These are phyloP conservation scores for Sinella curviseta DNA, from an alignment of 1,140 invertebrate genomes.

Conservation along the genomic window DNA sequence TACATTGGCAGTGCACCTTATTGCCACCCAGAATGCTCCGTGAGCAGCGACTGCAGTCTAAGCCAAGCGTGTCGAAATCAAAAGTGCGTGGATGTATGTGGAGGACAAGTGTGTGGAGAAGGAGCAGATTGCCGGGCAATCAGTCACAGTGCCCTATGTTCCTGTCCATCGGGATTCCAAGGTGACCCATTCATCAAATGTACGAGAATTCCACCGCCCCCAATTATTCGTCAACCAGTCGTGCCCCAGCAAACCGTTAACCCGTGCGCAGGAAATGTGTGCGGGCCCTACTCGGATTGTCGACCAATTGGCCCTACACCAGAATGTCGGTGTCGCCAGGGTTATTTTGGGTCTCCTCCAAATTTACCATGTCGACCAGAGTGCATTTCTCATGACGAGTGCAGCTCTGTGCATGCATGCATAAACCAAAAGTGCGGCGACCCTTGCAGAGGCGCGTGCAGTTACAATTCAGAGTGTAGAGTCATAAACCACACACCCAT, in stretches of 20 bases:
- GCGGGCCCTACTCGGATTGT: conserved; percentile 54
- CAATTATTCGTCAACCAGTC: conserved; percentile 45
- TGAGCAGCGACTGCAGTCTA: conserved; percentile 66
- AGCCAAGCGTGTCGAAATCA: conserved; percentile 66
- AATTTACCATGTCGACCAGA: conserved; percentile 62
- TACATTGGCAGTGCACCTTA: conserved; percentile 75
- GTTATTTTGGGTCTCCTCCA: conserved; percentile 73
- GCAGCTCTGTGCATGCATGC: conserved; percentile 50
- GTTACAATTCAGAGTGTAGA: conserved; percentile 52
- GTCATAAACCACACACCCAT: conserved; percentile 60
- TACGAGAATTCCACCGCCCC: conserved; percentile 35
- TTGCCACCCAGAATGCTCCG: conserved; percentile 69
- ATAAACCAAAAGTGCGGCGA: conserved; percentile 51
- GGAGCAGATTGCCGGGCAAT: conserved; percentile 69
- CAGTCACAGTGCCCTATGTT: conserved; percentile 67
- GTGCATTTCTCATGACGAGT: conserved; percentile 54
- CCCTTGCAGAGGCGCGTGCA: conserved; percentile 45
- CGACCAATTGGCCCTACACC: conserved; percentile 38
- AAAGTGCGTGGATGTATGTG: conserved; percentile 66
- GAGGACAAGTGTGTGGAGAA: conserved; percentile 68
- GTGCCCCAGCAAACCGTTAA: conserved; percentile 38
- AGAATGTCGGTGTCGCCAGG: conserved; percentile 62
- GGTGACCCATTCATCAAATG: conserved; percentile 56
- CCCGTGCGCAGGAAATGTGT: conserved; percentile 50
- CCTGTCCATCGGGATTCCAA: conserved; percentile 55